Percentiles rank a stretch among this genome's conserved stretches.
Conservation (phyloP, 2,797 vertebrate species). For the Pipistrellus pipistrellus region DNA sequence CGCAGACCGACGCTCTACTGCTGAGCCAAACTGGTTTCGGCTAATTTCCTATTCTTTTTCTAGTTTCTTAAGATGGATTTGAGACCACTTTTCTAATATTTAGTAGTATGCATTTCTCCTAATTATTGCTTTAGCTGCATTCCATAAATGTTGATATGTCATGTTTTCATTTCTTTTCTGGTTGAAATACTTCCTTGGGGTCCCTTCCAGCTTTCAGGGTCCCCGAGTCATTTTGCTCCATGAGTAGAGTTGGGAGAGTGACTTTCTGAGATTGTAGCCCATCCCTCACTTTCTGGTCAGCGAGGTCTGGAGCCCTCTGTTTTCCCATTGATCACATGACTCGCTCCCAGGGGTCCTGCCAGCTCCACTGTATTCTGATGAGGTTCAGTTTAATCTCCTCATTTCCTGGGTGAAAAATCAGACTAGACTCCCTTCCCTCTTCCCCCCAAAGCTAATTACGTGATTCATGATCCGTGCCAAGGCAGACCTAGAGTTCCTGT, state of each 20-base stretch:
- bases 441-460: neutral
- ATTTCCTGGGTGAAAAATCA: neutral
- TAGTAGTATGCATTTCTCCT: neutral
- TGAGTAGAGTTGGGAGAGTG: neutral
- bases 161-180: neutral
- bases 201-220: neutral
- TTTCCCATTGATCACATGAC: neutral
- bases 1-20: too few relatives aligned
- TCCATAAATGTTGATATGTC: neutral
- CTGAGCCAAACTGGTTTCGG: too few relatives aligned
- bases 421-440: rapidly evolving
- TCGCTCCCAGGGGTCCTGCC: neutral
- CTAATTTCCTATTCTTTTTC: neutral
- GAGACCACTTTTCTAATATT: neutral
- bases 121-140: neutral
- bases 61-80: neutral
- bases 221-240: neutral
- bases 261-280: rapidly evolving
- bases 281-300: neutral
- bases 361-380: neutral
- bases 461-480: neutral
- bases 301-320: neutral
- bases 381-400: neutral
- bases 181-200: neutral
- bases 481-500: neutral